Evolutionary conservation across 2,113 vertebrate genomes (phyloP).

Genomic region (Oostethus manadensis): DNA sequence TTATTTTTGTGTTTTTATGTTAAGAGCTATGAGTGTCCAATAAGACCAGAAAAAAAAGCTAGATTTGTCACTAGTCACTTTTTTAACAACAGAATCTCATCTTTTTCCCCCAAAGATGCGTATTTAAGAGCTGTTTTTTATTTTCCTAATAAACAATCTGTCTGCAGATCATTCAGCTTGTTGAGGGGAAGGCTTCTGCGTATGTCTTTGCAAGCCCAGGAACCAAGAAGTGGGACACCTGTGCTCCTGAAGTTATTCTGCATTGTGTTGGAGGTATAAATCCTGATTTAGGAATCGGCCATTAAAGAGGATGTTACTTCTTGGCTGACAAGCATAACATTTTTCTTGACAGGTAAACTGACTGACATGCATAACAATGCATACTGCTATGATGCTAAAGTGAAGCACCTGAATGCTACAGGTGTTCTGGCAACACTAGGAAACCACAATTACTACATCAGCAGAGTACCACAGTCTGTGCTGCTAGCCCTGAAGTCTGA

Average conservation of each 20-base stretch:
- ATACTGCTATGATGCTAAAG: constrained; percentile 83
- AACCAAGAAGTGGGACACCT: constrained; percentile 98
- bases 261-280: constrained; percentile 87
- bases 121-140: too few species aligned
- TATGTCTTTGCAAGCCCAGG: constrained; percentile 96
- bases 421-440: constrained; percentile 86
- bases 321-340: neutral
- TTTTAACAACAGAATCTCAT: too few species aligned
- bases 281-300: neutral
- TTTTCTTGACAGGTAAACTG: constrained; percentile 77
- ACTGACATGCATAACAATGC: constrained; percentile 88
- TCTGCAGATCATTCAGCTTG: constrained; percentile 86
- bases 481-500: constrained; percentile 73
- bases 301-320: too few species aligned
- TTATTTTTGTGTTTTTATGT: too few species aligned
- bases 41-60: too few species aligned
- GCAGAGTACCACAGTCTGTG: constrained; percentile 82
- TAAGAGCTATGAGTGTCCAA: too few species aligned
- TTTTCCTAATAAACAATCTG: too few species aligned
- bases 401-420: constrained; percentile 94
- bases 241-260: constrained; percentile 91
- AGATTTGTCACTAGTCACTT: too few species aligned
- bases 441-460: constrained; percentile 86
- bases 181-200: constrained; percentile 93
- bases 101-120: too few species aligned